Percentiles rank a stretch among this genome's conserved stretches.
Conservation (phyloP, 2,113 vertebrate species). For the Zapus hudsonius region DNA sequence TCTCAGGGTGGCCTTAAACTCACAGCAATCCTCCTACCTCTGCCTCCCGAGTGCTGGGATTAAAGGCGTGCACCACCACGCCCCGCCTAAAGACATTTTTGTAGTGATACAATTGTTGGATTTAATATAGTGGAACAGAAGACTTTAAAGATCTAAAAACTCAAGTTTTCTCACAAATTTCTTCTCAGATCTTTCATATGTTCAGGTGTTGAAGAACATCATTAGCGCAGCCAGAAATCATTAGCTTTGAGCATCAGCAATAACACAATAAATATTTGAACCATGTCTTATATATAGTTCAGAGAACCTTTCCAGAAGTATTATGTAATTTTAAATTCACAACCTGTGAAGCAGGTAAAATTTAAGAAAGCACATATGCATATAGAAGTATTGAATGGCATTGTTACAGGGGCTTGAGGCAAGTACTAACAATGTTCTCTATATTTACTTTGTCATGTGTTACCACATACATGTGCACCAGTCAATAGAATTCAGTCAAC, state of each 20-base stretch:
- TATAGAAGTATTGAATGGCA: neutral
- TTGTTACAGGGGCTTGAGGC: neutral
- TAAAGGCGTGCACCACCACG: too few relatives aligned
- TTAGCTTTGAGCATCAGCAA: neutral
- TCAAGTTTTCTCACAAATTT: neutral
- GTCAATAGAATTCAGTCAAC: neutral
- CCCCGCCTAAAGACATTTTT: neutral
- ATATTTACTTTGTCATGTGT: neutral
- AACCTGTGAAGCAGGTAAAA: constrained; percentile 17
- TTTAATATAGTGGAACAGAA: constrained; percentile 24
- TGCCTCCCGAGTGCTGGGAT: too few relatives aligned
- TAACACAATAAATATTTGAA: neutral
- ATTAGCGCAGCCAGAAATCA: neutral
- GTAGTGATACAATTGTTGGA: constrained; percentile 29
- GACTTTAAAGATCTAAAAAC: neutral
- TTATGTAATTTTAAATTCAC: constrained; percentile 31
- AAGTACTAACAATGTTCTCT: neutral
- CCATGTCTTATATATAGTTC: neutral
- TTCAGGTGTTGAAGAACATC: neutral
- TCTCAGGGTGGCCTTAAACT: too few relatives aligned
- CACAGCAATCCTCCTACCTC: too few relatives aligned
- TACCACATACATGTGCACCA: neutral
- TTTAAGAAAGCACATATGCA: neutral
- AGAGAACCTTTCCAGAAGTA: neutral
- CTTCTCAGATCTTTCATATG: constrained; percentile 40